These are phyloP conservation scores for Heliothis subflexa DNA, from an alignment of 1,140 invertebrate genomes.

Conservation along the genomic window DNA sequence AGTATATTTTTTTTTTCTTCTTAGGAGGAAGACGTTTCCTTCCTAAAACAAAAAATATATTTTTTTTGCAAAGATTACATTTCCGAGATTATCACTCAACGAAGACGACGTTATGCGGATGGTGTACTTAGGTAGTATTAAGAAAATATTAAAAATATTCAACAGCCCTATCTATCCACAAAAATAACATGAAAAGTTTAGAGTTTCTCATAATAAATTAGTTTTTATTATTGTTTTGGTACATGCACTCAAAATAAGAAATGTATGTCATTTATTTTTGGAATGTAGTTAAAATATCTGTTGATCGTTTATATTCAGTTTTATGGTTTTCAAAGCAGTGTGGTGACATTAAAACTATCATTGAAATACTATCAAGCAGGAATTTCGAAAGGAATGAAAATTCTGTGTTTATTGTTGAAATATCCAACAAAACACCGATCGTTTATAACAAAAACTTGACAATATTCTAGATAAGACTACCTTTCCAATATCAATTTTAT, in stretches of 20 bases:
- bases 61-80: no score
- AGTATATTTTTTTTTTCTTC: no score
- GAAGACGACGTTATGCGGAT: no score
- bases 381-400: constrained; percentile 4
- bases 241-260: constrained; percentile 4
- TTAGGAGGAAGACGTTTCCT: no score
- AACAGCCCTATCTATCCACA: background rate
- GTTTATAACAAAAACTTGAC: constrained; percentile 16
- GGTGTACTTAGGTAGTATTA: no score
- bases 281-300: constrained; percentile 33
- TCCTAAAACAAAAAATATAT: no score
- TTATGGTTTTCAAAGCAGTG: constrained; percentile 25
- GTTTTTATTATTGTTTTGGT: background rate
- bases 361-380: background rate
- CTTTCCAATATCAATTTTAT: constrained; percentile 48
- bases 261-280: constrained; percentile 42
- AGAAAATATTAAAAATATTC: no score
- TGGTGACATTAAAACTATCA: background rate
- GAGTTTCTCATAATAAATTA: background rate
- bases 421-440: background rate
- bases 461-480: constrained; percentile 20
- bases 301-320: constrained; percentile 24
- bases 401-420: background rate
- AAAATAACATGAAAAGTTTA: constrained; percentile 4
- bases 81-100: no score